These are phyloP conservation scores for Rhopalosiphum nymphaeae DNA, from an alignment of 2,888 invertebrate genomes.

Conservation along the genomic window DNA sequence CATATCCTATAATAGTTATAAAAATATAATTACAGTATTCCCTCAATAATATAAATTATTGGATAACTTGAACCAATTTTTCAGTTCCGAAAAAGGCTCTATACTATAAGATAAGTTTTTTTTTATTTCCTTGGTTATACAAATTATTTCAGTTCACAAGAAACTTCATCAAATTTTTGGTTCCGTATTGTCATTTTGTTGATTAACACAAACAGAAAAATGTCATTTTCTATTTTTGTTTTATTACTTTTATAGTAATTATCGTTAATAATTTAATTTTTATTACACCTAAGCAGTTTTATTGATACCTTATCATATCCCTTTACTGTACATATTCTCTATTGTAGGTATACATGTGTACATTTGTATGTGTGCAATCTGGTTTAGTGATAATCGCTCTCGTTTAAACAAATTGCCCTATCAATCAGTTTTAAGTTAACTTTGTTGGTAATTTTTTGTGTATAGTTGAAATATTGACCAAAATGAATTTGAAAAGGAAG, in stretches of 20 bases:
- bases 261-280: background rate
- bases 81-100: no score
- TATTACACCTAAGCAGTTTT: background rate
- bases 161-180: no score
- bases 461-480: background rate
- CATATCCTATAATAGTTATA: no score
- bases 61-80: no score
- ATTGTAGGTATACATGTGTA: background rate
- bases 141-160: no score
- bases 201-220: no score
- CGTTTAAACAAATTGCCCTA: background rate
- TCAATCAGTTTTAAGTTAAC: background rate
- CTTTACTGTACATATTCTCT: background rate
- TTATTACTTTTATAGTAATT: background rate
- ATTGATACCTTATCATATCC: conserved; percentile 10
- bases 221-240: background rate
- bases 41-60: no score
- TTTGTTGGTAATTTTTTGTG: conserved; percentile 1
- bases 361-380: conserved; percentile 9
- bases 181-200: no score
- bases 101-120: no score
- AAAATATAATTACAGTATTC: no score
- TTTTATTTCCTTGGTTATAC: no score
- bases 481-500: conserved; percentile 20
- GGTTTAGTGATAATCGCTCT: background rate